Conservation (phyloP, 2,888 invertebrate genomes). For the Nomada flava region DNA sequence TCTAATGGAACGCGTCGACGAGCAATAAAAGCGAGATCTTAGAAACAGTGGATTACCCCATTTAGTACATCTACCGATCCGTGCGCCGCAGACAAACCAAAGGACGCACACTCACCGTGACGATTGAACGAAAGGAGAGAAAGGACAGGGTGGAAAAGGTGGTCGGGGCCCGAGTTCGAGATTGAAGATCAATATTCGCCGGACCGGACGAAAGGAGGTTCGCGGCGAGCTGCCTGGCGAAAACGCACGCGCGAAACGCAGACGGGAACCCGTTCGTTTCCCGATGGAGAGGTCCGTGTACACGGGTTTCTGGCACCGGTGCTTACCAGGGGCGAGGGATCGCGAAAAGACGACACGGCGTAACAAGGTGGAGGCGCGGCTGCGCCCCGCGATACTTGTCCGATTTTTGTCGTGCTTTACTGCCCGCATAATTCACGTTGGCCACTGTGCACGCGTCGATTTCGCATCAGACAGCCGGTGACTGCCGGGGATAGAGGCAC, state of each 20-base stretch:
- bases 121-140: not conserved
- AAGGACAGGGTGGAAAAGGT: not conserved
- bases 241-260: constrained; percentile 70
- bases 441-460: constrained; percentile 49
- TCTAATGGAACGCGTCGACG: no score
- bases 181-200: constrained; percentile 78
- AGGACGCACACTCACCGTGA: not conserved
- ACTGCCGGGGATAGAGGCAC: constrained; percentile 40
- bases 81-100: not conserved
- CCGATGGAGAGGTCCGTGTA: constrained; percentile 17
- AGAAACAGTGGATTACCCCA: not conserved
- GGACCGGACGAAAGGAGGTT: constrained; percentile 60
- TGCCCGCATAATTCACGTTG: constrained; percentile 56
- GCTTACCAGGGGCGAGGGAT: constrained; percentile 19
- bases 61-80: not conserved
- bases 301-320: constrained; percentile 3
- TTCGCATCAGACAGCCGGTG: constrained; percentile 57
- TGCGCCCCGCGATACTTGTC: constrained; percentile 54
- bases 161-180: constrained; percentile 52
- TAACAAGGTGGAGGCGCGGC: constrained; percentile 47
- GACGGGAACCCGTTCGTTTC: constrained; percentile 17
- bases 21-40: no score
- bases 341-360: constrained; percentile 34
- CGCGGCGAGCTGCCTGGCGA: constrained; percentile 36
- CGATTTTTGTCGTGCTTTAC: constrained; percentile 55